phyloP scores from a whole-genome alignment of 2,113 vertebrate genomes.

The Protobothrops mucrosquamatus region DNA sequence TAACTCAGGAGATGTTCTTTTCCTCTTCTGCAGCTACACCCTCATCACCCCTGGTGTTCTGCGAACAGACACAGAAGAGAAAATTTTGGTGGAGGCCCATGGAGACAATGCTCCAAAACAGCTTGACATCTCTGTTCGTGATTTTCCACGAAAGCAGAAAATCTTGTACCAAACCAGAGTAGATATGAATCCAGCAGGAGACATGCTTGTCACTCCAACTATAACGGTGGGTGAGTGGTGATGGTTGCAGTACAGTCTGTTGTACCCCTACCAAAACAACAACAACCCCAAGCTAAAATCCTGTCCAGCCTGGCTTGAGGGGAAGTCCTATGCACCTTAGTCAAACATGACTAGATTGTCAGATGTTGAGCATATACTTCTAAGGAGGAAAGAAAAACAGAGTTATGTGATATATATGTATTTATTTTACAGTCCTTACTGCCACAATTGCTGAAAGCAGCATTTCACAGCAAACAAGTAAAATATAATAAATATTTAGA shows the following conservation, averaged over 20 bases:
- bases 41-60: constrained; percentile 63
- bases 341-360: background rate
- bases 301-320: no score
- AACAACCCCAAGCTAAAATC: no score
- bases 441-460: background rate
- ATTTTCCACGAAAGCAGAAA: constrained; percentile 51
- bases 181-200: background rate
- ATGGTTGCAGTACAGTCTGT: background rate
- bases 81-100: constrained; percentile 63
- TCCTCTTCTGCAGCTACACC: constrained; percentile 48
- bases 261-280: no score
- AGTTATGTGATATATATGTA: no score
- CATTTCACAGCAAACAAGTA: background rate
- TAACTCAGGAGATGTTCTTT: background rate
- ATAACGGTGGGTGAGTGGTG: constrained; percentile 53
- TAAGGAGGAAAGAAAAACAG: background rate
- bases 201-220: constrained; percentile 1
- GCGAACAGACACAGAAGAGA: constrained; percentile 58
- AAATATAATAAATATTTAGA: background rate
- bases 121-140: constrained; percentile 23
- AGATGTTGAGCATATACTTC: background rate
- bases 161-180: constrained; percentile 25
- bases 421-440: background rate
- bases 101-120: rapidly evolving
- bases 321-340: no score